Conservation (phyloP, 1,140 invertebrate genomes). For the Leptinotarsa texana region DNA sequence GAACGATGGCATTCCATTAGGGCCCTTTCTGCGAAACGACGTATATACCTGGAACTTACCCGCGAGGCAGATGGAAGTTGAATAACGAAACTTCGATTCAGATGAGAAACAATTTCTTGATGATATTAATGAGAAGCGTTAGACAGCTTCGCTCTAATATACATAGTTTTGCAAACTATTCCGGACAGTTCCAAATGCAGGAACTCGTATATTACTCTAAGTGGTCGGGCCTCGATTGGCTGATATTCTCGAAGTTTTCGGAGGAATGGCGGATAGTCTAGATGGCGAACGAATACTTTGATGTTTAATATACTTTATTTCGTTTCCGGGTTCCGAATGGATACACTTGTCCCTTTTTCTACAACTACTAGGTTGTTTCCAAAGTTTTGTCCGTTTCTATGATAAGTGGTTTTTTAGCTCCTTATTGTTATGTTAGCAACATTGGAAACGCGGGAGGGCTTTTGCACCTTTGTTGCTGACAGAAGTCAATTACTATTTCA, state of each 20-base stretch:
- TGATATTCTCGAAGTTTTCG: background rate
- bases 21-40: background rate
- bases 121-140: constrained; percentile 16
- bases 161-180: constrained; percentile 17
- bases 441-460: too few species aligned
- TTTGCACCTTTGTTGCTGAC: too few species aligned
- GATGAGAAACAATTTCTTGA: background rate
- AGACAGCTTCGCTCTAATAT: constrained; percentile 6
- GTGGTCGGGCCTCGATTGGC: background rate
- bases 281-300: too few species aligned
- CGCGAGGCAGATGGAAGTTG: background rate
- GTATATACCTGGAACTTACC: background rate
- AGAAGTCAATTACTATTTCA: too few species aligned
- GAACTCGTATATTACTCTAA: background rate
- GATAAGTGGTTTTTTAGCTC: too few species aligned
- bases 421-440: too few species aligned
- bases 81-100: background rate
- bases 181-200: constrained; percentile 5
- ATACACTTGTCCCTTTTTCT: too few species aligned
- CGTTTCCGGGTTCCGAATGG: too few species aligned
- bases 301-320: too few species aligned
- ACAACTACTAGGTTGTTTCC: too few species aligned
- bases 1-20: background rate
- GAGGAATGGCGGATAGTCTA: too few species aligned
- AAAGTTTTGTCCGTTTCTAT: too few species aligned